These are phyloP conservation scores for Temnothorax longispinosus DNA, from an alignment of 1,140 invertebrate genomes.

Conservation along the genomic window DNA sequence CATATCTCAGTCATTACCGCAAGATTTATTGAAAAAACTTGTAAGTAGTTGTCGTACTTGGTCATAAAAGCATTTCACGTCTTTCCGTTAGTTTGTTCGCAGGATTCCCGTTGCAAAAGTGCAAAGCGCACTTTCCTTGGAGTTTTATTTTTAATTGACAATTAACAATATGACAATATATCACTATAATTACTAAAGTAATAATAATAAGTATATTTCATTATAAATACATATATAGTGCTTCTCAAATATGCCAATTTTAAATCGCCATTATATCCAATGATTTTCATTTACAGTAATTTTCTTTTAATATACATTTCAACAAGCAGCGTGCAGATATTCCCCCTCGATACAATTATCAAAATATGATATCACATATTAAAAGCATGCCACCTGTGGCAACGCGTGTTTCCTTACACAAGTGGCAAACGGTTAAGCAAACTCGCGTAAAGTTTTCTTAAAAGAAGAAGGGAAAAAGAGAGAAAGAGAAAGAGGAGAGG, in stretches of 20 bases:
- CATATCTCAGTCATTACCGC: not conserved
- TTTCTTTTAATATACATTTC: not conserved
- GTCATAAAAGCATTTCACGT: not conserved
- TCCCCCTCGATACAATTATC: not conserved
- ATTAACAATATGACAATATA: not conserved
- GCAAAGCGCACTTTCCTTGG: not conserved
- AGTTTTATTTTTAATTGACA: not conserved
- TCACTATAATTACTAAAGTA: not conserved
- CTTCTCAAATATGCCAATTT: not conserved
- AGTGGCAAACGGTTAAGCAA: conserved; percentile 10
- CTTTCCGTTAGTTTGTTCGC: not conserved
- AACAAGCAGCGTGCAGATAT: not conserved
- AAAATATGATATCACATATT: conserved; percentile 3
- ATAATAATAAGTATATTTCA: not conserved
- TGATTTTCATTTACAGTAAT: not conserved
- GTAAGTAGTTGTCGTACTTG: not conserved
- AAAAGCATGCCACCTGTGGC: not conserved
- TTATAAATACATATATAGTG: not conserved
- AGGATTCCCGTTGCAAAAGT: not conserved
- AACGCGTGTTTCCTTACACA: conserved; percentile 31
- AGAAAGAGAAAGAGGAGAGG: too few species aligned
- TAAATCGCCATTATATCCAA: too few species aligned
- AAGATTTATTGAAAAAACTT: conserved; percentile 24
- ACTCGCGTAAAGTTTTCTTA: conserved; percentile 34
- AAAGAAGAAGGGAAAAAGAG: not conserved